phyloP scores from a whole-genome alignment of 2,797 vertebrate genomes.

The Eleutherodactylus coqui region DNA sequence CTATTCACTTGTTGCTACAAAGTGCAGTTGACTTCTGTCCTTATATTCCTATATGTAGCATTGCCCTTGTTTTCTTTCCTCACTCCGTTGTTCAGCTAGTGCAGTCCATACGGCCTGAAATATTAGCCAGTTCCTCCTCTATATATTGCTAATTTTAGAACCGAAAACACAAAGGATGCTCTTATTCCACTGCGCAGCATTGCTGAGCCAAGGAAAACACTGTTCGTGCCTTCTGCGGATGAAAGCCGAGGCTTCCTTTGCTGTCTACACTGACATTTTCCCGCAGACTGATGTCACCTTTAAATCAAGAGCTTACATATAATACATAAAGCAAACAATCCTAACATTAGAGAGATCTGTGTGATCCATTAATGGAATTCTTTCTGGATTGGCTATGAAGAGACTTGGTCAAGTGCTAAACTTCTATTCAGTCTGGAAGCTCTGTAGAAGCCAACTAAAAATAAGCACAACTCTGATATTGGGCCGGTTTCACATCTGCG shows the following conservation, averaged over 20 bases:
- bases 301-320: neutral
- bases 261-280: constrained; percentile 25
- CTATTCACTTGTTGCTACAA: neutral
- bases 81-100: constrained; percentile 20
- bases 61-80: constrained; percentile 32
- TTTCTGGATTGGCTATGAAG: neutral
- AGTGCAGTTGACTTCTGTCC: constrained; percentile 17
- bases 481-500: too few relatives aligned
- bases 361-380: neutral
- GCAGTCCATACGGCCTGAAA: constrained; percentile 18
- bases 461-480: neutral
- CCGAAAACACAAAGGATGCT: constrained; percentile 50
- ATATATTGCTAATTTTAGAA: constrained; percentile 52
- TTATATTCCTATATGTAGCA: neutral
- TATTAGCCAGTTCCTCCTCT: constrained; percentile 36
- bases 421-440: neutral
- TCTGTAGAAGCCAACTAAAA: neutral
- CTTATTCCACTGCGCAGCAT: constrained; percentile 32
- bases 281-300: neutral
- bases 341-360: neutral
- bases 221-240: neutral
- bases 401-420: neutral
- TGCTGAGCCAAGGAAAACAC: constrained; percentile 55
- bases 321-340: neutral
- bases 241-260: constrained; percentile 36